phyloP scores from a whole-genome alignment of 2,888 invertebrate genomes.

The Xestia sexstrigata region DNA sequence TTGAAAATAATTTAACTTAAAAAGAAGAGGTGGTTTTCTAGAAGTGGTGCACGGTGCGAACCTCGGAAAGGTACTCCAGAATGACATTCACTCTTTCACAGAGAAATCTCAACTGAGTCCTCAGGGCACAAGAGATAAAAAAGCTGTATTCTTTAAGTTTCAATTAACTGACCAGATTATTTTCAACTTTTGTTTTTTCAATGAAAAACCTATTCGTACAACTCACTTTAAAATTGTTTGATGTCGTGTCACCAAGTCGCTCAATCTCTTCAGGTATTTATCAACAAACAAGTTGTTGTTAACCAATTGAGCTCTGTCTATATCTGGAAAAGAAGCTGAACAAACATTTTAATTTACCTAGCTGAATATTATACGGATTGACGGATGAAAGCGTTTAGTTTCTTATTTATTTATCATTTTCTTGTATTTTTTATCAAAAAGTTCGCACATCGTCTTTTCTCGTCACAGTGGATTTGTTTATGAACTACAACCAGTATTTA shows the following conservation, averaged over 20 bases:
- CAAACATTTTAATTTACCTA: neutral
- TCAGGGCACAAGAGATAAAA: neutral
- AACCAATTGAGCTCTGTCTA: conserved; percentile 56
- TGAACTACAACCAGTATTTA: neutral
- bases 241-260: conserved; percentile 80
- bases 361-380: neutral
- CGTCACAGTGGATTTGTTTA: neutral
- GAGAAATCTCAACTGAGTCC: neutral
- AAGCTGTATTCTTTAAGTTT: neutral
- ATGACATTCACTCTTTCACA: neutral
- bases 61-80: neutral
- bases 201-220: neutral
- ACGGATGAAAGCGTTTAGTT: neutral
- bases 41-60: neutral
- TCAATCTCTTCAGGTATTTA: conserved; percentile 75
- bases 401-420: neutral
- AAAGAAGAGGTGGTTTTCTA: neutral
- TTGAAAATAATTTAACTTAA: neutral
- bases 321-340: conserved; percentile 50
- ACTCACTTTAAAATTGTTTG: conserved; percentile 79
- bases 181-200: neutral
- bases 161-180: neutral
- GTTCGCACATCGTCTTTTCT: neutral
- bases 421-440: neutral
- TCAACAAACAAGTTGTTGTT: conserved; percentile 71